These are phyloP conservation scores for Drosophila fungiperda DNA, from an alignment of 2,888 invertebrate species.

Conservation along the genomic window DNA sequence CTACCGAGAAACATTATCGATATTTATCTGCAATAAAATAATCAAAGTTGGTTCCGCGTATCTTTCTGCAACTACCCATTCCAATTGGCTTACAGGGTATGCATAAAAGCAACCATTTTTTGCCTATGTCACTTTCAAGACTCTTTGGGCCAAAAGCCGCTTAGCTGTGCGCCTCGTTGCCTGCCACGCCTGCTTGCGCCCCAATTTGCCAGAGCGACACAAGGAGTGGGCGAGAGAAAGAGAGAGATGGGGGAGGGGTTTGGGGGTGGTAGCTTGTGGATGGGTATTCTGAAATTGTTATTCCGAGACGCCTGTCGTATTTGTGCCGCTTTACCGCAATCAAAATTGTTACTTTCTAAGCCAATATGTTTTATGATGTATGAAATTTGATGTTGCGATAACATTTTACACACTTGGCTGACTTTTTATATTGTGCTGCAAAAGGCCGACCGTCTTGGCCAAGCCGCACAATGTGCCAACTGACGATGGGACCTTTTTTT, in stretches of 20 bases:
- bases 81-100: background rate
- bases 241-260: too few relatives aligned
- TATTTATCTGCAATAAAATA: background rate
- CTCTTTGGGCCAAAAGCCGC: conserved; percentile 34
- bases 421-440: conserved; percentile 57
- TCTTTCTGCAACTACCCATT: too few relatives aligned
- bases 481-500: conserved; percentile 32
- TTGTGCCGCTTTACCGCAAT: conserved; percentile 75
- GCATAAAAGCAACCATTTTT: conserved; percentile 18
- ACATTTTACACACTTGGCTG: conserved; percentile 79
- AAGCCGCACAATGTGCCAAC: conserved; percentile 22
- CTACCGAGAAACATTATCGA: background rate
- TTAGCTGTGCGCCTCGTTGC: conserved; percentile 64
- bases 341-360: conserved; percentile 82
- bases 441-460: conserved; percentile 6
- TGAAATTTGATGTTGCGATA: conserved; percentile 83
- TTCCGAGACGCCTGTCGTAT: conserved; percentile 43
- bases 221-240: background rate
- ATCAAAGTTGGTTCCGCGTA: too few relatives aligned
- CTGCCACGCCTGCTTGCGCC: conserved; percentile 58
- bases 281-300: conserved; percentile 50
- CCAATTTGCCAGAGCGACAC: conserved; percentile 15
- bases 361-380: conserved; percentile 83
- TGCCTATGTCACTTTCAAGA: conserved; percentile 41
- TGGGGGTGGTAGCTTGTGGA: background rate